Evolutionary conservation across 2,113 vertebrate species (phyloP).

Genomic region (Chunga burmeisteri): DNA sequence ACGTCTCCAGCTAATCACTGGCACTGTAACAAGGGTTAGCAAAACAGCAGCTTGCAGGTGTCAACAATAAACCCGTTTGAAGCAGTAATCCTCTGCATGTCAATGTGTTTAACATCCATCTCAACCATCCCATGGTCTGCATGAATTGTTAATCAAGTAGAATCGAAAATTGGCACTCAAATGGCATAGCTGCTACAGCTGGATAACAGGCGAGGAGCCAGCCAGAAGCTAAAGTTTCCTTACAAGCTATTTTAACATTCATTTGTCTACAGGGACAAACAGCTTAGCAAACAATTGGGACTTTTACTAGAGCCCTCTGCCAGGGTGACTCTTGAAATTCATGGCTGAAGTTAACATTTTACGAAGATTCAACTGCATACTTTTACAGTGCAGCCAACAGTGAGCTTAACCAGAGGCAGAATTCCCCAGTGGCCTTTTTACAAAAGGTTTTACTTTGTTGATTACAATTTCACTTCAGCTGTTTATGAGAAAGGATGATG

Average conservation of each 20-base stretch:
- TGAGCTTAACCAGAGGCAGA: neutral
- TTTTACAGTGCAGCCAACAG: neutral
- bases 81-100: neutral
- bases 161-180: slow-evolving; percentile 14
- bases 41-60: neutral
- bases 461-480: neutral
- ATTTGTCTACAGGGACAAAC: slow-evolving; percentile 17
- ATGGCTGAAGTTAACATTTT: neutral
- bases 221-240: slow-evolving; percentile 42
- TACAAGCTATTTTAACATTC: slow-evolving; percentile 28
- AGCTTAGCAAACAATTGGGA: slow-evolving; percentile 15
- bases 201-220: neutral
- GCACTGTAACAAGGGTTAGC: neutral
- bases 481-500: neutral
- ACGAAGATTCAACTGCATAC: neutral
- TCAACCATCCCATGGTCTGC: neutral
- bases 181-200: neutral
- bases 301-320: neutral
- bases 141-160: slow-evolving; percentile 22
- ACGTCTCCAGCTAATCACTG: neutral
- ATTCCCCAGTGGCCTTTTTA: neutral
- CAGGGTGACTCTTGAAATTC: neutral
- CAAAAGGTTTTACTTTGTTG: neutral
- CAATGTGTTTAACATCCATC: neutral
- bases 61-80: neutral